A percentile compares a stretch with the other conserved stretches of the same genome.
These are phyloP conservation scores for Caenorhabditis sp. DNA, from an alignment of 2,888 invertebrate species.

Conservation along the genomic window DNA sequence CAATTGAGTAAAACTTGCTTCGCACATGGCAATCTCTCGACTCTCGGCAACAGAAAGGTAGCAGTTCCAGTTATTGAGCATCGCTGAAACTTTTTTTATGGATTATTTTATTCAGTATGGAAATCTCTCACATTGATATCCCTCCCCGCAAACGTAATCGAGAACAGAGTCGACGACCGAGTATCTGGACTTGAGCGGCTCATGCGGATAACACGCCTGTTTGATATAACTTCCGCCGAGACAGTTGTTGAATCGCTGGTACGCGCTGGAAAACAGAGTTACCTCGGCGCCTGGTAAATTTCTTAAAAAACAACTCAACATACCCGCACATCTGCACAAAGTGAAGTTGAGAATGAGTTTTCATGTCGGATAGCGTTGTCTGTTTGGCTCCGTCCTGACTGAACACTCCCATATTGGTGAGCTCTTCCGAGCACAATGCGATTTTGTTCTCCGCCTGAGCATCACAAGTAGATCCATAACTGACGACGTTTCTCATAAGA, in stretches of 20 bases:
- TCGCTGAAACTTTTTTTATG: slow-evolving; percentile 50
- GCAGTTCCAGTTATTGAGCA: slow-evolving; percentile 71
- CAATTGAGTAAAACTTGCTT: slow-evolving; percentile 60
- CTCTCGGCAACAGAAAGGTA: slow-evolving; percentile 63
- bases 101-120: not conserved
- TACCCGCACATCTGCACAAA: slow-evolving; percentile 68
- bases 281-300: no score
- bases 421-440: slow-evolving; percentile 55
- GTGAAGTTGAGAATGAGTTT: slow-evolving; percentile 62
- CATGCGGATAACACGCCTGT: slow-evolving; percentile 62
- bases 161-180: slow-evolving; percentile 66
- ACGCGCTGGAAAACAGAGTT: slow-evolving; percentile 62
- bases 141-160: slow-evolving; percentile 69
- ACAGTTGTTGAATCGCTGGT: slow-evolving; percentile 66
- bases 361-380: slow-evolving; percentile 58
- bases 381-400: slow-evolving; percentile 43
- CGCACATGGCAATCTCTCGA: slow-evolving; percentile 62
- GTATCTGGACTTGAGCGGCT: slow-evolving; percentile 67
- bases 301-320: not conserved
- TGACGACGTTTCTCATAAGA: slow-evolving; percentile 43
- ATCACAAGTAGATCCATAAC: slow-evolving; percentile 50
- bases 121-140: slow-evolving; percentile 60
- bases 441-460: slow-evolving; percentile 61
- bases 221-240: slow-evolving; percentile 65
- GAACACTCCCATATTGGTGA: slow-evolving; percentile 61